phyloP scores from a whole-genome alignment of 2,888 invertebrate genomes.

The Adelphocoris suturalis region DNA sequence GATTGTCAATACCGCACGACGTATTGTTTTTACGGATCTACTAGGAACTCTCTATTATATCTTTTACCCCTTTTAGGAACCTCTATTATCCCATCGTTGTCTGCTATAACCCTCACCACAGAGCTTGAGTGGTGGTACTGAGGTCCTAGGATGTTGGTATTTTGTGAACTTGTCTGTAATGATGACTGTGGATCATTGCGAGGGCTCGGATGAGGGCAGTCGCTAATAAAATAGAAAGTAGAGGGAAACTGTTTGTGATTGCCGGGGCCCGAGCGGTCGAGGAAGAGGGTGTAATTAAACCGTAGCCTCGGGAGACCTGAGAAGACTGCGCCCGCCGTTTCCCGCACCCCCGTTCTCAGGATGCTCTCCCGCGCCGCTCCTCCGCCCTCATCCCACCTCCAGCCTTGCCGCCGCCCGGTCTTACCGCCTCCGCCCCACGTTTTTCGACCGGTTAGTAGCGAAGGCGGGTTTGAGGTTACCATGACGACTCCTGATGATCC shows the following conservation, averaged over 20 bases:
- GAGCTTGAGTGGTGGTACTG: no score
- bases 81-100: no score
- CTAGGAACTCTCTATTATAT: no score
- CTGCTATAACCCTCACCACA: no score
- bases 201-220: not conserved
- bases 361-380: not conserved
- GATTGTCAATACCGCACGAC: no score
- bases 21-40: no score
- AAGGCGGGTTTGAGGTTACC: slow-evolving; percentile 64
- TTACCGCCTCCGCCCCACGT: not conserved
- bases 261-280: not conserved
- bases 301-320: slow-evolving; percentile 62
- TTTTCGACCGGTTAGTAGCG: slow-evolving; percentile 58
- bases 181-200: not conserved
- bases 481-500: slow-evolving; percentile 67
- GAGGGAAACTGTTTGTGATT: slow-evolving; percentile 34
- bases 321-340: not conserved
- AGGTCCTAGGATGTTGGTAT: no score
- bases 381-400: not conserved
- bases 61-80: no score
- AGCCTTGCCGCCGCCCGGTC: not conserved
- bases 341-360: not conserved
- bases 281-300: slow-evolving; percentile 57
- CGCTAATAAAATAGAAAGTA: slow-evolving; percentile 41
- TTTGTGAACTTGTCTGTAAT: not conserved